These are phyloP conservation scores for Rhinella marina DNA, from an alignment of 2,797 vertebrate genomes.

Conservation along the genomic window DNA sequence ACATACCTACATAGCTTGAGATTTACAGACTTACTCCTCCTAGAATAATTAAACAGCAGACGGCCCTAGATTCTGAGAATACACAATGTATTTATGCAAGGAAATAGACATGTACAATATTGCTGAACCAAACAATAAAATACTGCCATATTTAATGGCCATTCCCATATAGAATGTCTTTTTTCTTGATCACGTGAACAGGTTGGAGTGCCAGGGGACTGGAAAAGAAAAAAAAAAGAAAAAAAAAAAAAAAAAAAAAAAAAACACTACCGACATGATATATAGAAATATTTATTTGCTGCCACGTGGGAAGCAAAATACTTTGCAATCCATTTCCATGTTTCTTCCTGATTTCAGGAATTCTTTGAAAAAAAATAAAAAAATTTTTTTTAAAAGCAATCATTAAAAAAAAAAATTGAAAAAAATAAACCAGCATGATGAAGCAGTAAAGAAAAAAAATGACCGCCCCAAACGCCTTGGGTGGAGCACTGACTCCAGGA, in stretches of 20 bases:
- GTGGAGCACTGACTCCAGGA: constrained; percentile 28
- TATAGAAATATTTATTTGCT: not conserved
- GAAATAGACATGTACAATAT: constrained; percentile 73
- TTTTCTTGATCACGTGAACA: not conserved
- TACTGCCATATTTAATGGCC: constrained; percentile 73
- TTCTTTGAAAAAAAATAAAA: not conserved
- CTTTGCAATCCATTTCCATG: not conserved
- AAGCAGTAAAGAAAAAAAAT: not conserved
- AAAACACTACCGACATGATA: not conserved
- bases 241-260: not conserved
- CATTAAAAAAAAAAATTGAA: constrained; percentile 11
- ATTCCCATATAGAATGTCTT: not conserved
- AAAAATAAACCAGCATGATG: constrained; percentile 18
- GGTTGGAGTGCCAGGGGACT: not conserved
- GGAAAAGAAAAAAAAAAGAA: not conserved
- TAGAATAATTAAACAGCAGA: constrained; percentile 74
- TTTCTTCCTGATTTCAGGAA: not conserved
- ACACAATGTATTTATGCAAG: constrained; percentile 77
- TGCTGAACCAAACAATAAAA: constrained; percentile 77
- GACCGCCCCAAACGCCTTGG: not conserved
- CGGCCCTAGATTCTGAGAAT: constrained; percentile 71
- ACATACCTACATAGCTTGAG: not conserved
- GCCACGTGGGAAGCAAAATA: constrained; percentile 9
- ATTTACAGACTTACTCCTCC: constrained; percentile 67
- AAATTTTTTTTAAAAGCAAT: constrained; percentile 23